Base-by-base conservation (phyloP, 2,797 vertebrate genomes). In the Pangasius djambal region DNA sequence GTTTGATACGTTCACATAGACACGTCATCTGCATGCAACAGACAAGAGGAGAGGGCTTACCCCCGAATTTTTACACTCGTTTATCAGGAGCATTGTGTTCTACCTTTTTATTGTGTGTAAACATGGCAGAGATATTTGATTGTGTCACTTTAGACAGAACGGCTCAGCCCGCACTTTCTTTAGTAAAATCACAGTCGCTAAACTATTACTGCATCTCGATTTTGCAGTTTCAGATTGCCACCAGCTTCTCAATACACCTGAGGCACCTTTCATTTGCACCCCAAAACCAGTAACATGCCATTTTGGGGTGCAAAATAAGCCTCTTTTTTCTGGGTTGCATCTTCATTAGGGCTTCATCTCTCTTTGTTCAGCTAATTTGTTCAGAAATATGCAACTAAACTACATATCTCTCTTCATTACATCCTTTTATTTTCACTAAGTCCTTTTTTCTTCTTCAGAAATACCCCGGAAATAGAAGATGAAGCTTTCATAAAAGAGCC, bases 21-120 rank as follows among this genome's bases (percentile, higher is more conserved):
- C 96, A 96, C 94, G 93, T 95, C 91, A 94, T 96, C 96, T 95
- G 96, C 96, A 97, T 97, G 96, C 96, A 96, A 97, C 96, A 96
- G 94, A 96, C 95, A 93, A 94, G 96, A 95, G 94, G 93, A 84
- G 90, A 94, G 90, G 94, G 94, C 90, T 13, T 61, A 65, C 48
- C 86, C 88, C 94, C 94, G 91, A 92, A 92, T 96, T 96, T 96
- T 93, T 97, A 97, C 96, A 97, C 94, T 94, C 75, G 65, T 88
- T 89, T 57, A 85, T 86, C 90, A 87, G 86, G 88, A 88, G 88
- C 74, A 65, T 89, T 82, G 88, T 90, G 78, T 79, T 55, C 7
- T 6, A 34, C 31, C 34, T 67, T 59, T 59, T 52, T 74, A 44
- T 84, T 70, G 48, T 86, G 61, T 92, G 91, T 91, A 92, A 97